Conservation (phyloP, 2,113 vertebrate species). For the Petrocephalus microphthalmus region DNA sequence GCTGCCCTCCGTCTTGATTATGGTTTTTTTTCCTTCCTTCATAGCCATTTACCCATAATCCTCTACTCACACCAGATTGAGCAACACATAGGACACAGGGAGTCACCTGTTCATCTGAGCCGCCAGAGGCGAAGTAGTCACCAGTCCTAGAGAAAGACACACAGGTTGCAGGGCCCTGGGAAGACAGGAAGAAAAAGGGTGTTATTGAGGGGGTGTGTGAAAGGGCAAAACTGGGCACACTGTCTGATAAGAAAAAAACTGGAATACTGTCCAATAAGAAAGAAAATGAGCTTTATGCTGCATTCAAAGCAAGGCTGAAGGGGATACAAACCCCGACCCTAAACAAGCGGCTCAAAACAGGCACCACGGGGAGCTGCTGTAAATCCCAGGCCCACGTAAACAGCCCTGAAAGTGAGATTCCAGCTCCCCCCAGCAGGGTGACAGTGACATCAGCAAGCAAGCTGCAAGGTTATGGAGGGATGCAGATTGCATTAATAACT, state of each 20-base stretch:
- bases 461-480: neutral
- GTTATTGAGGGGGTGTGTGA: neutral
- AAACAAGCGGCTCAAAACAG: neutral
- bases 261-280: neutral
- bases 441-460: neutral
- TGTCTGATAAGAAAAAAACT: neutral
- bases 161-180: constrained; percentile 76
- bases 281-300: neutral
- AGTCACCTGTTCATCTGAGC: constrained; percentile 89
- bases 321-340: neutral
- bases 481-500: neutral
- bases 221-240: neutral
- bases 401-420: neutral
- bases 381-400: neutral
- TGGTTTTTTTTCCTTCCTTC: neutral
- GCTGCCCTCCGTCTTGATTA: neutral
- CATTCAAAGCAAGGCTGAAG: neutral
- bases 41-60: neutral
- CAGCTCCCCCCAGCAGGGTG: neutral
- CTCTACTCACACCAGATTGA: neutral
- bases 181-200: neutral
- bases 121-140: constrained; percentile 83
- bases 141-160: constrained; percentile 82
- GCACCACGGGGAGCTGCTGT: neutral
- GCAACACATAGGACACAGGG: neutral